Evolutionary conservation across 2,888 invertebrate genomes (phyloP).

Genomic region (Pimpla rufipes): DNA sequence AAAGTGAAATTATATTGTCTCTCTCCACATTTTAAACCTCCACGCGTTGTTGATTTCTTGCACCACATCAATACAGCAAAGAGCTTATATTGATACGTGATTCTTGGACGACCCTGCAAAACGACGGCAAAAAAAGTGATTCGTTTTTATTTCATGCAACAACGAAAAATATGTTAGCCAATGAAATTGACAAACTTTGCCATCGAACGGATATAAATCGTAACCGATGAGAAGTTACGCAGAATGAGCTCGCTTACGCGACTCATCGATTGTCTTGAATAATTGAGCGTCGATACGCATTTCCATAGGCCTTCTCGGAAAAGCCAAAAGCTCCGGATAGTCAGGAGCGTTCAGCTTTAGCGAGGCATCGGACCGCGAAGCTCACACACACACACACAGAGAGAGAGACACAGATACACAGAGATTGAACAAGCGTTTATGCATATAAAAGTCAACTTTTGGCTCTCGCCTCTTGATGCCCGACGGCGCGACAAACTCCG

Average conservation of each 20-base stretch:
- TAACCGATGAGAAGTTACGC: too few relatives aligned
- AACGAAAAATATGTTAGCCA: too few relatives aligned
- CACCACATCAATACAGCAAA: too few relatives aligned
- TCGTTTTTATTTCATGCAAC: too few relatives aligned
- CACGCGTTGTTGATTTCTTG: too few relatives aligned
- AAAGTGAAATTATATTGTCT: too few relatives aligned
- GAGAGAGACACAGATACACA: not conserved
- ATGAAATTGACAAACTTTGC: too few relatives aligned
- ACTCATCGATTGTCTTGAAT: slow-evolving; percentile 56
- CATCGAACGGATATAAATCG: not conserved
- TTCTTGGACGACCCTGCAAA: too few relatives aligned
- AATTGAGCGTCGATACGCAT: slow-evolving; percentile 23
- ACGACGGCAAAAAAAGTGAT: too few relatives aligned
- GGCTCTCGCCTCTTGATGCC: slow-evolving; percentile 32
- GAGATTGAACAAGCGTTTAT: slow-evolving; percentile 31
- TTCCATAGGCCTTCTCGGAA: slow-evolving; percentile 19
- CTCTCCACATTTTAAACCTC: too few relatives aligned
- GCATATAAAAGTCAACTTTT: slow-evolving; percentile 57
- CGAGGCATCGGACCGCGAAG: slow-evolving; percentile 52
- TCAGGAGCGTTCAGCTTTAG: slow-evolving; percentile 44
- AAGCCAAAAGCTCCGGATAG: slow-evolving; percentile 49
- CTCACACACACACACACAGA: slow-evolving; percentile 26
- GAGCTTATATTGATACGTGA: too few relatives aligned
- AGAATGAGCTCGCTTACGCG: slow-evolving; percentile 17
- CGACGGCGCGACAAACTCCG: slow-evolving; percentile 46